phyloP scores from a whole-genome alignment of 2,113 vertebrate genomes.

The Leucosticte australis region DNA sequence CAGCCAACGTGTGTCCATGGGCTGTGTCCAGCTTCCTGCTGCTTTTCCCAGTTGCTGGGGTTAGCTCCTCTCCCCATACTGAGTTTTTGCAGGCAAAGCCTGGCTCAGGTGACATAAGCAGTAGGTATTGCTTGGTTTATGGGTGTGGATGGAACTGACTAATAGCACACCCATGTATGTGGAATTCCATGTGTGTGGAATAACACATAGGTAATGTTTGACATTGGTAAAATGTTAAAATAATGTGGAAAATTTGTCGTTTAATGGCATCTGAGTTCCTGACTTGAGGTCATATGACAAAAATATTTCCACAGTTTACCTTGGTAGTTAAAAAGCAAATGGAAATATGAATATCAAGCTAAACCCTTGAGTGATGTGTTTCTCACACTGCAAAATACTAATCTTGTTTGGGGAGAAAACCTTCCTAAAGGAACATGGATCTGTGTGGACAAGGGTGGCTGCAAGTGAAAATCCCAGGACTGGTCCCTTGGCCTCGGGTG shows the following conservation, averaged over 20 bases:
- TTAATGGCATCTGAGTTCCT: neutral
- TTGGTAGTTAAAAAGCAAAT: neutral
- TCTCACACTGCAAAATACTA: neutral
- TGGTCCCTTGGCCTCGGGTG: neutral
- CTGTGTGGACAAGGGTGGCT: neutral
- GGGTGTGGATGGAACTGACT: neutral
- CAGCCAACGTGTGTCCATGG: rapidly evolving
- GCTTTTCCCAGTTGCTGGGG: neutral
- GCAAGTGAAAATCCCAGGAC: neutral
- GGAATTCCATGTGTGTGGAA: neutral
- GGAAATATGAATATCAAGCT: neutral
- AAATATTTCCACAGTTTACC: neutral
- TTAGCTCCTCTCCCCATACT: neutral
- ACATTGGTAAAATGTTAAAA: neutral
- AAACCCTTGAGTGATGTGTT: neutral
- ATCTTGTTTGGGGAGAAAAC: neutral
- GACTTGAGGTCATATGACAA: neutral
- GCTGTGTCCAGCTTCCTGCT: neutral
- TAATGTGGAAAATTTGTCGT: neutral
- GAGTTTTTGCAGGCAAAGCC: neutral
- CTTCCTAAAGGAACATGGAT: rapidly evolving
- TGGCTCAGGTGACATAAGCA: neutral
- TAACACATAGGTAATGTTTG: neutral
- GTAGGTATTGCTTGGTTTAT: neutral
- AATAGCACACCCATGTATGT: neutral